Base-by-base conservation (phyloP, 2,797 vertebrate species). In the Melopsittacus undulatus region DNA sequence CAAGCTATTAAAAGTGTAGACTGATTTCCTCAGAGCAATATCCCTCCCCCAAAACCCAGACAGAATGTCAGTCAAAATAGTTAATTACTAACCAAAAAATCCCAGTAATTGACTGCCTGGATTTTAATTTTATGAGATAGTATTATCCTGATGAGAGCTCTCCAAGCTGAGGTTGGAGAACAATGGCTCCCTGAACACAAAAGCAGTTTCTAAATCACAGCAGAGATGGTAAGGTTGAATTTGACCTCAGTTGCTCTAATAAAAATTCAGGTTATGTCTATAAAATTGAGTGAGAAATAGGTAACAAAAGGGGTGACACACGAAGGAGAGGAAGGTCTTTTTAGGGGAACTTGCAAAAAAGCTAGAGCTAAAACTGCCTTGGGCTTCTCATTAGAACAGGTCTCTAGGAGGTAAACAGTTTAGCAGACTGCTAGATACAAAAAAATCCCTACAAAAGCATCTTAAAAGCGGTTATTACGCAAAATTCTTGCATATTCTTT, bases 121-220 rank as follows among this genome's bases (percentile, higher is more conserved):
- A 86, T 95, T 96, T 95, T 94, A 95, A 95, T 88, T 95, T 90
- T 94, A 94, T 93, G 92, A 95, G 87, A 76, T 76, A 88, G 70
- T 0, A 0, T 92, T 92, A 90, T 76, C 83, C 95, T 88, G 94
- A 81, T 12, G 87, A 96, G 89, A 92, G 59, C 30, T 92, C 79
- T 91, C 86, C 49, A 45, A 78, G 69, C 62, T 86, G 79, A 86
- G 70, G 66, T 13, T 86, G 51, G 82, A 67, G 91, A 94, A 83
- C 70, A 86, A 79, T 11, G 30, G 56, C 36, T 94, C 85, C 69
- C 83, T 52, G 63, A 95, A 52, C 87, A 94, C 19, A n/a, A 90
- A 94, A 82, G 67, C 59, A 40, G 4, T 51, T 95, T 95, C 61
- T 79, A 85, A 94, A 94, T 83, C 87, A 76, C 67, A 75, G 87